Conservation (phyloP, 2,888 invertebrate species). For the Lithosia quadra region DNA sequence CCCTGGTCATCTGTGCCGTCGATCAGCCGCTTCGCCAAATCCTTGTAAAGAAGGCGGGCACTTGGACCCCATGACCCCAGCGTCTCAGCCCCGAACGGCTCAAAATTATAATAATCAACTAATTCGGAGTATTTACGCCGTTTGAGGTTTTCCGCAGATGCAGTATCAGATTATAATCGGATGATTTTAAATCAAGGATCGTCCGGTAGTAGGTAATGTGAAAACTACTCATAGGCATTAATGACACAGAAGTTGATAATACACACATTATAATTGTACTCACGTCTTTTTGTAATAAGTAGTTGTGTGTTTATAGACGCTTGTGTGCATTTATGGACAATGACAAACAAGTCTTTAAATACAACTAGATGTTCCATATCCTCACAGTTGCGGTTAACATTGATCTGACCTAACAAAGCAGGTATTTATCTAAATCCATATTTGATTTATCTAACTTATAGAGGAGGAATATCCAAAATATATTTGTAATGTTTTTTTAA, state of each 20-base stretch:
- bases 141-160: no score
- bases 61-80: no score
- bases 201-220: neutral
- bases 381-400: conserved; percentile 14
- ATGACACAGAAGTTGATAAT: neutral
- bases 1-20: no score
- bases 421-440: neutral
- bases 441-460: neutral
- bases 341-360: conserved; percentile 26
- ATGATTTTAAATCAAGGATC: conserved; percentile 11
- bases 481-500: neutral
- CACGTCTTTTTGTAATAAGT: conserved; percentile 43
- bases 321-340: conserved; percentile 25
- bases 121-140: no score
- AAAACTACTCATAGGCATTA: neutral
- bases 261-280: conserved; percentile 22
- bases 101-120: no score
- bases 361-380: conserved; percentile 8
- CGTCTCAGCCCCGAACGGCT: no score
- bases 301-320: conserved; percentile 46
- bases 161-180: no score
- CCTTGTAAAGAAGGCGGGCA: no score
- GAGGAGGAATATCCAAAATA: neutral
- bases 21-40: no score
- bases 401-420: conserved; percentile 13